Conservation (phyloP, 2,888 invertebrate species). For the Drosophila macrothrix region DNA sequence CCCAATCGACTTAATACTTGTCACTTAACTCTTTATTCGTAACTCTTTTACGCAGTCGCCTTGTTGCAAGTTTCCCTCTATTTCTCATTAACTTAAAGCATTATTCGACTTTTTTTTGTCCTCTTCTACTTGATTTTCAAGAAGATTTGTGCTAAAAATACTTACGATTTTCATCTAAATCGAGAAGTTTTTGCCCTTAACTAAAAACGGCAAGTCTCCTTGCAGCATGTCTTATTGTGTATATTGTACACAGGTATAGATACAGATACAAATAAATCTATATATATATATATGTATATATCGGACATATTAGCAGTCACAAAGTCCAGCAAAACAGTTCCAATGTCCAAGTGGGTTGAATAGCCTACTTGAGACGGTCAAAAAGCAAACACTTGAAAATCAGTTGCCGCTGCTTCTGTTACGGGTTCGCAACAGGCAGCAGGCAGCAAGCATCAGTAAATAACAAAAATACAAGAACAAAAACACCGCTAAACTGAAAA, state of each 20-base stretch:
- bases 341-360: slow-evolving; percentile 66
- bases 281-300: slow-evolving; percentile 1
- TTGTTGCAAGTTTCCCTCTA: rapidly evolving
- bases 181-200: not conserved
- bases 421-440: slow-evolving; percentile 13
- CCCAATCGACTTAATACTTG: not conserved
- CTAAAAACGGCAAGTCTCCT: not conserved
- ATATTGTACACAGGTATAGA: too few species aligned
- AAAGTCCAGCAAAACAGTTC: slow-evolving; percentile 40
- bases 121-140: not conserved
- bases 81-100: not conserved
- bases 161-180: not conserved
- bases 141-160: not conserved
- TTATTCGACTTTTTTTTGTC: not conserved
- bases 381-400: slow-evolving; percentile 59
- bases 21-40: not conserved
- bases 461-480: not conserved
- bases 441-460: slow-evolving; percentile 4
- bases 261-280: too few species aligned
- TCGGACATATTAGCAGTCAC: not conserved
- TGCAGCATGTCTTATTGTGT: not conserved
- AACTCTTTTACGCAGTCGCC: not conserved
- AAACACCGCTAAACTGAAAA: too few species aligned
- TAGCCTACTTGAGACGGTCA: slow-evolving; percentile 54
- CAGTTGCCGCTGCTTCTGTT: slow-evolving; percentile 60